Evolutionary conservation across 2,888 invertebrate species (phyloP).

Genomic region (Polydrusus pterygomalis): DNA sequence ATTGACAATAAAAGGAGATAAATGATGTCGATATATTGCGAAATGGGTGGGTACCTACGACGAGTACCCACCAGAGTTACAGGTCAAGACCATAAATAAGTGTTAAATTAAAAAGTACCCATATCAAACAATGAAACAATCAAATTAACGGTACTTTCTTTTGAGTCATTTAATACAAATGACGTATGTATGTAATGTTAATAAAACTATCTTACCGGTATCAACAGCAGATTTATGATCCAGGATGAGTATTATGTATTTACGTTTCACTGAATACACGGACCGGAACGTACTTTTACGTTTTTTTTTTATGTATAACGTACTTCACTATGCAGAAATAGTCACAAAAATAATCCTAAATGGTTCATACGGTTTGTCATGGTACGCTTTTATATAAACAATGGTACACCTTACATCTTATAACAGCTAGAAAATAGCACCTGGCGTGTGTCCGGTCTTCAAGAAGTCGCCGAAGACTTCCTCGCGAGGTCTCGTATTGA

Average conservation of each 20-base stretch:
- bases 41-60: too few relatives aligned
- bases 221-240: constrained; percentile 44
- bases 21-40: too few relatives aligned
- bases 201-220: constrained; percentile 43
- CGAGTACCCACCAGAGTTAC: too few relatives aligned
- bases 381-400: constrained; percentile 40
- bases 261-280: constrained; percentile 30
- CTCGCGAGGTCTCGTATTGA: constrained; percentile 32
- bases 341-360: constrained; percentile 28
- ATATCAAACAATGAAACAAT: not conserved
- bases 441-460: constrained; percentile 47
- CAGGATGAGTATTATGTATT: constrained; percentile 37
- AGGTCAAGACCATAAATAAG: too few relatives aligned
- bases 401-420: constrained; percentile 44
- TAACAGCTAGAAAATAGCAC: constrained; percentile 44
- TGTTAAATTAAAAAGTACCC: too few relatives aligned
- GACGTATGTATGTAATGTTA: not conserved
- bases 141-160: not conserved
- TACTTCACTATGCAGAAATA: not conserved
- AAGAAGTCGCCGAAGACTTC: constrained; percentile 38
- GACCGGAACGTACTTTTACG: constrained; percentile 1
- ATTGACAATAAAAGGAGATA: too few relatives aligned
- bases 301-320: constrained; percentile 6
- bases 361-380: constrained; percentile 7
- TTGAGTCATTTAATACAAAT: not conserved